These are phyloP conservation scores for Tanaodytes sp. DNA, from an alignment of 2,888 invertebrate genomes.

Conservation along the genomic window DNA sequence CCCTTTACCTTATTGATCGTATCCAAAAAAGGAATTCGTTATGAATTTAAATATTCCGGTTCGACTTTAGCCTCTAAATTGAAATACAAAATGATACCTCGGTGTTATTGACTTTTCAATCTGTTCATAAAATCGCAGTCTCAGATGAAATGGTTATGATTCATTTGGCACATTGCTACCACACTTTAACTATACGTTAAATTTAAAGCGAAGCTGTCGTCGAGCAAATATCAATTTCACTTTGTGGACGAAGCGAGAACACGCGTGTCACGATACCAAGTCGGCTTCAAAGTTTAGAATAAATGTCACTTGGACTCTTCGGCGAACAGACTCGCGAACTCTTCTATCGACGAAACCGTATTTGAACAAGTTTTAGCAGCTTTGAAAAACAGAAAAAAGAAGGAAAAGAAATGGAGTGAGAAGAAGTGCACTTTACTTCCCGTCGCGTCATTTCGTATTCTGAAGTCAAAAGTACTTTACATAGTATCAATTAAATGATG, in stretches of 20 bases:
- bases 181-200: slow-evolving; percentile 35
- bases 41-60: too few species aligned
- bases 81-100: too few species aligned
- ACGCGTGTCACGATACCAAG: slow-evolving; percentile 38
- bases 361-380: slow-evolving; percentile 41
- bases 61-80: too few species aligned
- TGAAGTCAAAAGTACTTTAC: slow-evolving; percentile 38
- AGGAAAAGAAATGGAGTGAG: slow-evolving; percentile 21
- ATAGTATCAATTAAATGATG: slow-evolving; percentile 49
- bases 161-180: slow-evolving; percentile 22
- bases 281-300: slow-evolving; percentile 39
- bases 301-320: slow-evolving; percentile 46
- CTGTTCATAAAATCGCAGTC: not conserved
- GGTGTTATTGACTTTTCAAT: too few species aligned
- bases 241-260: slow-evolving; percentile 32
- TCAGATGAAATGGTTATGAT: slow-evolving; percentile 14
- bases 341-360: slow-evolving; percentile 33
- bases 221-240: slow-evolving; percentile 42
- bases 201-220: slow-evolving; percentile 40
- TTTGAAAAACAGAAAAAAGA: slow-evolving; percentile 36
- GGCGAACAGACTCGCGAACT: slow-evolving; percentile 34
- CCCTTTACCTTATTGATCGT: too few species aligned
- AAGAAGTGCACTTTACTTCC: slow-evolving; percentile 36
- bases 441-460: slow-evolving; percentile 34
- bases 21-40: too few species aligned